Percentiles rank a stretch among this genome's conserved stretches.
Conservation (phyloP, 2,113 vertebrate species). For the Hippopotamus amphibius region DNA sequence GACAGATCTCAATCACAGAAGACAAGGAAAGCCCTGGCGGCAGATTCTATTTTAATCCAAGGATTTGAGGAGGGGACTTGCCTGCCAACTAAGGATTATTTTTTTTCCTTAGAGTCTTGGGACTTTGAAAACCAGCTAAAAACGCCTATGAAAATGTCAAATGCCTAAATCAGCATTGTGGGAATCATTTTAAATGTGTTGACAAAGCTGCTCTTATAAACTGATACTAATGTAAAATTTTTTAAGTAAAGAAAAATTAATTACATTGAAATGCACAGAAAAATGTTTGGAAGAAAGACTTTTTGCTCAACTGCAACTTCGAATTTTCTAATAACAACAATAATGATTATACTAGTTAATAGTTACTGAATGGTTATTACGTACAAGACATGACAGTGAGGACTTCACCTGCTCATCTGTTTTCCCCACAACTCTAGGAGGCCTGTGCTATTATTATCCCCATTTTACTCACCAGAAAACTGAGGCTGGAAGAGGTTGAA, state of each 20-base stretch:
- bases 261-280: not conserved
- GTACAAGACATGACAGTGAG: fast-evolving
- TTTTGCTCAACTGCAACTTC: not conserved
- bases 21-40: slow-evolving; percentile 63
- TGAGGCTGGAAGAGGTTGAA: not conserved
- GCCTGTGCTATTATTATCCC: too few relatives aligned
- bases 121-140: slow-evolving; percentile 71
- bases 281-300: not conserved
- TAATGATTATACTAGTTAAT: not conserved
- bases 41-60: slow-evolving; percentile 79
- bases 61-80: slow-evolving; percentile 77
- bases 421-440: not conserved
- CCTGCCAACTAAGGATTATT: slow-evolving; percentile 72
- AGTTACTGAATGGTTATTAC: not conserved
- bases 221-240: slow-evolving; percentile 57
- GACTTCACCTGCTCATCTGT: not conserved
- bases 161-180: slow-evolving; percentile 76
- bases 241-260: slow-evolving; percentile 59
- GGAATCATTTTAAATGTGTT: slow-evolving; percentile 57
- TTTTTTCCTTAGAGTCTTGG: slow-evolving; percentile 1
- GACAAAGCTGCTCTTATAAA: slow-evolving; percentile 60
- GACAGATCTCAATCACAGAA: slow-evolving; percentile 75
- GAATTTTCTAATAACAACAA: slow-evolving; percentile 7
- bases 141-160: slow-evolving; percentile 70
- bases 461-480: not conserved